phyloP scores from a whole-genome alignment of 2,888 invertebrate genomes.

The Phyllotreta striolata region DNA sequence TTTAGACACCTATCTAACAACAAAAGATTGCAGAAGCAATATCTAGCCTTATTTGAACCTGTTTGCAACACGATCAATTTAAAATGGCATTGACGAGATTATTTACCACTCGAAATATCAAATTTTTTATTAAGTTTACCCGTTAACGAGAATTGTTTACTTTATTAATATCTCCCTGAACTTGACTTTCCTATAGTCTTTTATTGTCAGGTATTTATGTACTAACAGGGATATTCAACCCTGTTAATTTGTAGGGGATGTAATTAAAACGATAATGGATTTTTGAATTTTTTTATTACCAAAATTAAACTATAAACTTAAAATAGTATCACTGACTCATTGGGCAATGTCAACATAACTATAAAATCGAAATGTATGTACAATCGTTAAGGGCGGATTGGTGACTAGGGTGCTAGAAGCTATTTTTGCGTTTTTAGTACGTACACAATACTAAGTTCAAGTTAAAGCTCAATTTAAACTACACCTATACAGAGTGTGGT shows the following conservation, averaged over 20 bases:
- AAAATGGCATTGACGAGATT: too few species aligned
- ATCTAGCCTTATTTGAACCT: too few species aligned
- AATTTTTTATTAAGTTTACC: too few species aligned
- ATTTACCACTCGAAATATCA: too few species aligned
- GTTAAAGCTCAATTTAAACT: constrained; percentile 17
- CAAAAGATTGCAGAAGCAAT: too few species aligned
- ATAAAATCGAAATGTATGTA: constrained; percentile 30
- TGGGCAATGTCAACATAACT: constrained; percentile 37
- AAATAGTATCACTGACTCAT: constrained; percentile 38
- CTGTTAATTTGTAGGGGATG: background rate
- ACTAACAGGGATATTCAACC: background rate
- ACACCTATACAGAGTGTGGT: constrained; percentile 5
- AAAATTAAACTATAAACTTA: constrained; percentile 44
- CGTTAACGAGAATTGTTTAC: too few species aligned
- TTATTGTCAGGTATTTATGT: too few species aligned
- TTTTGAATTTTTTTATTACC: constrained; percentile 38
- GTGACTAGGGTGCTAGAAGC: constrained; percentile 39
- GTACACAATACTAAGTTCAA: constrained; percentile 12
- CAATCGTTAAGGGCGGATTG: constrained; percentile 38
- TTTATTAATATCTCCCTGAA: too few species aligned
- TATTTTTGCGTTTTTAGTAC: constrained; percentile 3
- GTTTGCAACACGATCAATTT: too few species aligned
- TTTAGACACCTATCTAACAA: background rate
- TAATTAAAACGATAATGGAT: background rate
- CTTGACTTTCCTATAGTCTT: too few species aligned